These are phyloP conservation scores for Euleptes europaea DNA, from an alignment of 2,113 vertebrate species.

Conservation along the genomic window DNA sequence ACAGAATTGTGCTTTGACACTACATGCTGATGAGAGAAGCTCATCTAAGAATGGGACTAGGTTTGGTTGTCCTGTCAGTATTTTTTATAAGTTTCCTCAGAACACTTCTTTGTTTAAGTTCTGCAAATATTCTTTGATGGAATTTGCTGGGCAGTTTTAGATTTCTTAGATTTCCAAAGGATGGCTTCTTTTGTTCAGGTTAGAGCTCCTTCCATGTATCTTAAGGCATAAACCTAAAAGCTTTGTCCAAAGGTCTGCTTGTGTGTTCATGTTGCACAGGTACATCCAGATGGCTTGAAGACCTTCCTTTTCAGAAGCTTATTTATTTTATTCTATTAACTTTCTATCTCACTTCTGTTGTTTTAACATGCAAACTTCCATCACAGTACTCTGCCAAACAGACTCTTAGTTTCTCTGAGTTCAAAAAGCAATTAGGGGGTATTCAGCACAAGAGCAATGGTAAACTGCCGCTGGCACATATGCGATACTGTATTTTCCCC, in stretches of 20 bases:
- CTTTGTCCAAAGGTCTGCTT: background rate
- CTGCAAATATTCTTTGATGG: background rate
- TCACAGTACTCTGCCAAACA: background rate
- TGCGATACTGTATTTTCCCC: background rate
- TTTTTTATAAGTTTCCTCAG: background rate
- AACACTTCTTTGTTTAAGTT: background rate
- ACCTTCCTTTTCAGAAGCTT: background rate
- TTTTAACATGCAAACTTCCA: too few relatives aligned
- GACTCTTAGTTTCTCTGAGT: background rate
- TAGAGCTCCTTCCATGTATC: background rate
- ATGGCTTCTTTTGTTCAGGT: background rate
- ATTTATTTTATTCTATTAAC: too few relatives aligned
- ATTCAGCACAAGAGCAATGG: background rate
- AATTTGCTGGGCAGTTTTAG: rapidly evolving
- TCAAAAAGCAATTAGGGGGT: background rate
- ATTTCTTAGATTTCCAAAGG: background rate
- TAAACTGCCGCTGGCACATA: background rate
- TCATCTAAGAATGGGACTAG: background rate
- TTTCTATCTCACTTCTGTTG: too few relatives aligned
- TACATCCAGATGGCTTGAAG: background rate
- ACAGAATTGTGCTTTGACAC: rapidly evolving
- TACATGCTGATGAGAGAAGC: background rate
- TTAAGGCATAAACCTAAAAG: rapidly evolving
- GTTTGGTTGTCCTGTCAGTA: background rate
- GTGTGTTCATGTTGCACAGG: background rate